A percentile compares a stretch with the other conserved stretches of the same genome.
Conservation (phyloP, 1,140 invertebrate genomes). For the Pseudomyrmex concolor region DNA sequence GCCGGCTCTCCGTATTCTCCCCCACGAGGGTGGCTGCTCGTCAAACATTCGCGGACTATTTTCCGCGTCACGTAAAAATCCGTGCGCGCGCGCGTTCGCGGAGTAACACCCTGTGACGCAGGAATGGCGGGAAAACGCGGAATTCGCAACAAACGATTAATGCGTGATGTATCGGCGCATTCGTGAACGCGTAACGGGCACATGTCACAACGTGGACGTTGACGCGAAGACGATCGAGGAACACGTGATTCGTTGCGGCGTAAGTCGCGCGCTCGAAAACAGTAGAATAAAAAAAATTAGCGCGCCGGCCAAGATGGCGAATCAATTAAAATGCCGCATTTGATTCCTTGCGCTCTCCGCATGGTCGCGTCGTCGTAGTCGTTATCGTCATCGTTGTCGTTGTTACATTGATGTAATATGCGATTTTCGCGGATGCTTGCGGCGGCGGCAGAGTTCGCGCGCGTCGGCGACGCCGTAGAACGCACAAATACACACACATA, state of each 20-base stretch:
- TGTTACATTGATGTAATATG: constrained; percentile 39
- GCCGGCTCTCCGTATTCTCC: background rate
- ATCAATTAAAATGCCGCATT: constrained; percentile 77
- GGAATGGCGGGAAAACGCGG: constrained; percentile 69
- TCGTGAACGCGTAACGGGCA: background rate
- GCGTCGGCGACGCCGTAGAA: background rate
- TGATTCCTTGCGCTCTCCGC: constrained; percentile 70
- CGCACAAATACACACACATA: background rate
- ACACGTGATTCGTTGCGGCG: background rate
- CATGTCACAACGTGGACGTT: background rate
- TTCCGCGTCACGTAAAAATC: constrained; percentile 72
- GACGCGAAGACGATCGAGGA: background rate
- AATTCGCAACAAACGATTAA: constrained; percentile 1
- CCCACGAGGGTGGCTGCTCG: constrained; percentile 66
- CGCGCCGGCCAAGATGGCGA: constrained; percentile 77
- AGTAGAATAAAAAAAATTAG: background rate
- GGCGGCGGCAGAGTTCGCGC: background rate
- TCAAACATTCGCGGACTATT: constrained; percentile 74
- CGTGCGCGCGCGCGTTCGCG: constrained; percentile 53
- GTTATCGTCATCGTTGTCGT: constrained; percentile 30
- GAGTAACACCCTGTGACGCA: constrained; percentile 34
- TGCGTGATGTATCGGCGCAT: background rate
- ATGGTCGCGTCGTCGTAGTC: constrained; percentile 28
- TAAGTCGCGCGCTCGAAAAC: background rate
- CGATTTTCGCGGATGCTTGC: constrained; percentile 22